Conservation (phyloP, 2,113 vertebrate genomes). For the Proteles cristata region DNA sequence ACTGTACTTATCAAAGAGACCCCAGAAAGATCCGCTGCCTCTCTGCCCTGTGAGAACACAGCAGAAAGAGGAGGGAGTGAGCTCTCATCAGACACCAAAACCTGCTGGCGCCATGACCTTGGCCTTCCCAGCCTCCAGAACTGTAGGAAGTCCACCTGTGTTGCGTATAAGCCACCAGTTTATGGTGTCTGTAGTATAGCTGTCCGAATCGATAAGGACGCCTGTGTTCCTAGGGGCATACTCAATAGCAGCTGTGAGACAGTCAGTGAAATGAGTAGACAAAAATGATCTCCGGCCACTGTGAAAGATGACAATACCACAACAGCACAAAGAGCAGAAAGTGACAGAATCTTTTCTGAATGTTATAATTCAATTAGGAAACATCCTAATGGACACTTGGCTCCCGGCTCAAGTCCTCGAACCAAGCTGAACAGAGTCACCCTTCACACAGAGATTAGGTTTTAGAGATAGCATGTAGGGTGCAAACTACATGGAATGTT, state of each 20-base stretch:
- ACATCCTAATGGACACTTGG: background rate
- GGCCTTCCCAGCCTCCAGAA: background rate
- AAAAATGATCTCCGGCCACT: background rate
- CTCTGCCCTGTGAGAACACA: background rate
- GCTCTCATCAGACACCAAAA: background rate
- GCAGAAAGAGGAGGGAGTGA: background rate
- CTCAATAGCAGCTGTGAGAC: background rate
- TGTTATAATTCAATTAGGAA: slow-evolving; percentile 4
- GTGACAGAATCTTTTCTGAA: background rate
- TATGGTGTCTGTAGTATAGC: background rate
- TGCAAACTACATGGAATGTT: slow-evolving; percentile 32
- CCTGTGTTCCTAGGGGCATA: background rate
- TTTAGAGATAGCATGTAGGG: background rate
- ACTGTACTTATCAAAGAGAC: background rate
- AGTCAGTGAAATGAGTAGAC: background rate
- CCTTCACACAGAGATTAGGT: background rate
- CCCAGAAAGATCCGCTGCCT: background rate
- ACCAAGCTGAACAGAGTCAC: background rate
- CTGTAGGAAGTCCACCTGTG: background rate
- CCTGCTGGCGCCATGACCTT: rapidly evolving
- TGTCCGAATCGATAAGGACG: too few relatives aligned
- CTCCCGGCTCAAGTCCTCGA: background rate
- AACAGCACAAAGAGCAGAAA: background rate
- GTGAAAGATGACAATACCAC: background rate
- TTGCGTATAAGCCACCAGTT: background rate